phyloP scores from a whole-genome alignment of 2,888 invertebrate genomes.

The Nebria salina region DNA sequence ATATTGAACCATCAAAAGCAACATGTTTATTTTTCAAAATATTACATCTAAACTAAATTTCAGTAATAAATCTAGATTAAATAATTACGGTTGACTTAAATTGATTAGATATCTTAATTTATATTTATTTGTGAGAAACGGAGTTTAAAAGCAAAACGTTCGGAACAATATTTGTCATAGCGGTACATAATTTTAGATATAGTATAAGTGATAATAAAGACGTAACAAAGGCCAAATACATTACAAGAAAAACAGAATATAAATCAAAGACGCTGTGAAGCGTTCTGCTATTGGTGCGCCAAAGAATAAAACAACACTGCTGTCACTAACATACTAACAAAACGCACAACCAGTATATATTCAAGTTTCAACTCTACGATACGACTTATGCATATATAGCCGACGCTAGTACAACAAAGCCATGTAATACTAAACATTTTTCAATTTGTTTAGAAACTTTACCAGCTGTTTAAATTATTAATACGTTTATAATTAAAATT shows the following conservation, averaged over 20 bases:
- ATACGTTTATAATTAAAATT: constrained; percentile 33
- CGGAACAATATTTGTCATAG: background rate
- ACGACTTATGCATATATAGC: too few species aligned
- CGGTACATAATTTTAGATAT: background rate
- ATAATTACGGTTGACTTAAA: too few species aligned
- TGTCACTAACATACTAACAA: background rate
- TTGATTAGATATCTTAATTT: too few species aligned
- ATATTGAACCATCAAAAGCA: too few species aligned
- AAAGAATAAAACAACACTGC: background rate
- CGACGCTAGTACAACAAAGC: too few species aligned
- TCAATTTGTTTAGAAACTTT: too few species aligned
- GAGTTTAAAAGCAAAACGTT: background rate
- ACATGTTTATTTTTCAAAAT: too few species aligned
- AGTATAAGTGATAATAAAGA: constrained; percentile 1
- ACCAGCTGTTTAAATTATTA: background rate
- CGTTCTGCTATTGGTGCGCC: constrained; percentile 1
- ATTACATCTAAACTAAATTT: too few species aligned
- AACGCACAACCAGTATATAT: background rate
- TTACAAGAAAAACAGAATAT: background rate
- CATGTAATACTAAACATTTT: too few species aligned
- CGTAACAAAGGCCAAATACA: background rate
- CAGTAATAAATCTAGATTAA: too few species aligned
- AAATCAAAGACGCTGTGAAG: constrained; percentile 1
- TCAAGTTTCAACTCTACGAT: too few species aligned
- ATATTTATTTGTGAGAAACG: background rate